Percentiles rank a stretch among this genome's conserved stretches.
Conservation (phyloP, 2,113 vertebrate species). For the Ammodramus savannarum region DNA sequence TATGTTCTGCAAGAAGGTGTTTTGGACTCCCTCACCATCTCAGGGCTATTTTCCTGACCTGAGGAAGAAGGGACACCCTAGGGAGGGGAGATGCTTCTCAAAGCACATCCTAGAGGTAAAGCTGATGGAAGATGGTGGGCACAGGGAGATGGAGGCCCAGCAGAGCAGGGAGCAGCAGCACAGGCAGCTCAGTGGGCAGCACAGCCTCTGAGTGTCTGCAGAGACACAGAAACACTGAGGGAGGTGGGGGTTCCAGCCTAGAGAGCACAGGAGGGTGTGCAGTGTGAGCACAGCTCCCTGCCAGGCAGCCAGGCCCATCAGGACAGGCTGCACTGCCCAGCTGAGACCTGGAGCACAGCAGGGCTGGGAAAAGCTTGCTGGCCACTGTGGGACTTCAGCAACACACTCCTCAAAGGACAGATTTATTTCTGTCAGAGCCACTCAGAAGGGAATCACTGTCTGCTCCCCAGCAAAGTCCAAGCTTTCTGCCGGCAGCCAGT, state of each 20-base stretch:
- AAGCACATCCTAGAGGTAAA: rapidly evolving
- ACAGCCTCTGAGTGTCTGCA: rapidly evolving
- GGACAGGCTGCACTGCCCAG: background rate
- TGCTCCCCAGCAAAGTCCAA: background rate
- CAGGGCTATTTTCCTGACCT: background rate
- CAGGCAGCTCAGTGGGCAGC: background rate
- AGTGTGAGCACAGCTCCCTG: rapidly evolving
- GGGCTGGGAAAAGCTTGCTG: background rate
- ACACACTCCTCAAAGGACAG: background rate
- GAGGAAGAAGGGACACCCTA: background rate
- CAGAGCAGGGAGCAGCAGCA: background rate
- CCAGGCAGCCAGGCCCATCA: rapidly evolving
- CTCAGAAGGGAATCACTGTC: background rate
- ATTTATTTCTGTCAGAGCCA: background rate
- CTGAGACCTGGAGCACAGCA: background rate
- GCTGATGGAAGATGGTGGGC: rapidly evolving
- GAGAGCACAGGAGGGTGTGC: background rate
- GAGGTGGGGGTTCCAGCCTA: rapidly evolving
- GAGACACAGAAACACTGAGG: rapidly evolving
- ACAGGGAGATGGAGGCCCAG: background rate
- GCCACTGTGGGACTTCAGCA: background rate
- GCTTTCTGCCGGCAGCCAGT: background rate
- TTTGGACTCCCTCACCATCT: background rate
- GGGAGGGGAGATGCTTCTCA: background rate
- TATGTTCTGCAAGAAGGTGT: background rate